These are phyloP conservation scores for Pseudococcus jackbeardsleyi DNA, from an alignment of 2,888 invertebrate genomes.

Conservation along the genomic window DNA sequence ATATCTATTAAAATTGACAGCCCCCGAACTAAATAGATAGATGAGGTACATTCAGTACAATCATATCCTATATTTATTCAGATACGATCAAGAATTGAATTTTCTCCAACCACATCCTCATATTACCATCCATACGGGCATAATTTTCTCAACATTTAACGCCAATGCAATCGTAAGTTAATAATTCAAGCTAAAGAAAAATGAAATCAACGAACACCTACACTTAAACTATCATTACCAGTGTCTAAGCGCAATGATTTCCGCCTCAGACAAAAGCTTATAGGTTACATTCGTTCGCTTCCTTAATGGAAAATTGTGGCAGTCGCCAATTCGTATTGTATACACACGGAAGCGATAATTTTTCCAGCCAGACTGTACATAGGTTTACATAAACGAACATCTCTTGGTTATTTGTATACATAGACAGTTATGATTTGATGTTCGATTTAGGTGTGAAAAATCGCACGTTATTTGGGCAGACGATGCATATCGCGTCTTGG, in stretches of 20 bases:
- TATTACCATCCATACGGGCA: neutral
- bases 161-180: neutral
- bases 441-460: slow-evolving; percentile 49
- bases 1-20: no score
- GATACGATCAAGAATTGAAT: no score
- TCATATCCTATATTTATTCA: no score
- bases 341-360: slow-evolving; percentile 53
- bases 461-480: slow-evolving; percentile 28
- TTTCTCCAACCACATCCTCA: no score
- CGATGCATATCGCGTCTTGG: slow-evolving; percentile 11
- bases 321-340: slow-evolving; percentile 41
- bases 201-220: slow-evolving; percentile 34
- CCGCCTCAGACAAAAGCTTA: slow-evolving; percentile 29
- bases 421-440: slow-evolving; percentile 34
- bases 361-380: neutral
- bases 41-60: no score
- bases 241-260: neutral
- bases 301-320: neutral
- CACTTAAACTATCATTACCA: slow-evolving; percentile 6
- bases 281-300: slow-evolving; percentile 39
- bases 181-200: neutral
- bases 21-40: no score
- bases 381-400: neutral
- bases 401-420: slow-evolving; percentile 24
- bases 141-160: neutral